Conservation (phyloP, 2,888 invertebrate genomes). For the Hyposoter didymator region DNA sequence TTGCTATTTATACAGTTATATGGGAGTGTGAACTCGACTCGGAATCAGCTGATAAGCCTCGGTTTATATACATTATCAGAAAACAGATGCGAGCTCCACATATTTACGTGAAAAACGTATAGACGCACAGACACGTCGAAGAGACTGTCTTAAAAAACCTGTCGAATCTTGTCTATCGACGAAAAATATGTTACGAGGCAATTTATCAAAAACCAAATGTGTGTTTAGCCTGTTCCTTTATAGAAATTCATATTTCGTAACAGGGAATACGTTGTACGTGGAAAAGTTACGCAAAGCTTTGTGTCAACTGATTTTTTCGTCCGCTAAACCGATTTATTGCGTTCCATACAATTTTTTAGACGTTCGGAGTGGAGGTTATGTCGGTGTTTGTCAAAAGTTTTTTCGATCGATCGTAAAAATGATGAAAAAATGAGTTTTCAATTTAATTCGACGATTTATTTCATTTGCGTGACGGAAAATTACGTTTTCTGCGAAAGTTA, state of each 20-base stretch:
- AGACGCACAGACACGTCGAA: background rate
- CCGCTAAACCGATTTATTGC: background rate
- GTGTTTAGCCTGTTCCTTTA: background rate
- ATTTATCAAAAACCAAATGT: conserved; percentile 6
- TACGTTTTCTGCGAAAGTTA: background rate
- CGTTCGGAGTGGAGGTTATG: background rate
- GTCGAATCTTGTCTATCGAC: background rate
- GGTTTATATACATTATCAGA: conserved; percentile 14
- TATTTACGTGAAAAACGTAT: conserved; percentile 1
- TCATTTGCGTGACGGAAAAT: background rate
- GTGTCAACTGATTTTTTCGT: background rate
- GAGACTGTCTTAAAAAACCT: background rate
- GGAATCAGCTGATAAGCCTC: conserved; percentile 41
- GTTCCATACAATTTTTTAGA: background rate
- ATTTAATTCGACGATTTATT: background rate
- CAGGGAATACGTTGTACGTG: background rate
- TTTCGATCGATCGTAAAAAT: background rate
- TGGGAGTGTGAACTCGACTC: background rate
- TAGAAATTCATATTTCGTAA: background rate
- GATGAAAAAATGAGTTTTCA: background rate
- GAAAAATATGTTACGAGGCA: background rate
- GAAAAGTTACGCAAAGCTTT: background rate
- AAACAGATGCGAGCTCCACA: conserved; percentile 8
- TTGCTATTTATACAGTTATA: background rate
- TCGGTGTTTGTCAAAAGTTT: background rate